Conservation (phyloP, 64 coral and sea anemone species). For the Dendrophyllia cribrosa region DNA sequence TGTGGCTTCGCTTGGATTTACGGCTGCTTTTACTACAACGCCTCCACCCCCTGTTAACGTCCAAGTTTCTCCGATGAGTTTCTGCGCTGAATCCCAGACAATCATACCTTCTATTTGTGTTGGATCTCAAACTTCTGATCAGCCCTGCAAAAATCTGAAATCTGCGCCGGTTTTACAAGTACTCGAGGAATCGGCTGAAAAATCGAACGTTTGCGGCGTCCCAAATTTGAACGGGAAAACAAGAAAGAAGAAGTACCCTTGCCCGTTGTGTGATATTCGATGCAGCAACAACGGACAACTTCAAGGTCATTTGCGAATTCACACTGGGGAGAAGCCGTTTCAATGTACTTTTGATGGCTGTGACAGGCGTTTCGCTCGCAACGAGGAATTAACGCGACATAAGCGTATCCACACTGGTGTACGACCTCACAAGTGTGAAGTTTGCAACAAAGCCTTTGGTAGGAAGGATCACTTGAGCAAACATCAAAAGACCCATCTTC, state of each 20-base stretch:
- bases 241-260: constrained; percentile 92
- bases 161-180: constrained; percentile 4
- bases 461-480: constrained; percentile 97
- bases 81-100: constrained; percentile 23
- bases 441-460: constrained; percentile 96
- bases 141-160: neutral
- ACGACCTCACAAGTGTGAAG: constrained; percentile 91
- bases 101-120: constrained; percentile 17
- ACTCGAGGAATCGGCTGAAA: constrained; percentile 24
- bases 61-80: constrained; percentile 62
- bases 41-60: constrained; percentile 62
- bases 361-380: constrained; percentile 89
- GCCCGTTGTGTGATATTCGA: constrained; percentile 91
- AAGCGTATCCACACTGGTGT: constrained; percentile 95
- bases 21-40: constrained; percentile 64
- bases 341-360: constrained; percentile 84
- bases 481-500: constrained; percentile 94
- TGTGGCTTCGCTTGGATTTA: constrained; percentile 62
- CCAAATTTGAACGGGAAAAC: constrained; percentile 42
- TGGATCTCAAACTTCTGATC: neutral
- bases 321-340: constrained; percentile 92
- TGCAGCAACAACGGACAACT: constrained; percentile 97
- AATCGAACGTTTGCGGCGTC: neutral
- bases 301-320: constrained; percentile 95
- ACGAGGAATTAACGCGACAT: constrained; percentile 95